Evolutionary conservation across 2,888 invertebrate species (phyloP).

Genomic region (Drosophila paracracens): DNA sequence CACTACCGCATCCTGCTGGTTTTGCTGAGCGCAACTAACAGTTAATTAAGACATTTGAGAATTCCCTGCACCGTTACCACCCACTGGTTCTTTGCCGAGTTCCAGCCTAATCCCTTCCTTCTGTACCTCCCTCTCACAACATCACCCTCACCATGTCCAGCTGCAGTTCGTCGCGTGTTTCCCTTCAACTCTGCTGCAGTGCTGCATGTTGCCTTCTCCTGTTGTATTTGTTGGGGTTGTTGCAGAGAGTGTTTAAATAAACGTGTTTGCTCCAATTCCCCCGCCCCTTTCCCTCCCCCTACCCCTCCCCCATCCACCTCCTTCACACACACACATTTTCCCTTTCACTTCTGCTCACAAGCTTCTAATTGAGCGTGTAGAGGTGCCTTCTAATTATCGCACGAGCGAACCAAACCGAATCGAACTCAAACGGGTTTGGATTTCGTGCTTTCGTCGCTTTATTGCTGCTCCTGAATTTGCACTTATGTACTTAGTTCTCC

Average conservation of each 20-base stretch:
- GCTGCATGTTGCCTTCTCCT: conserved; percentile 23
- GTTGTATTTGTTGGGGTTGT: conserved; percentile 12
- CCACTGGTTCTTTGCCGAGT: conserved; percentile 9
- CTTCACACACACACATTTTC: not conserved
- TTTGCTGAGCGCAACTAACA: conserved; percentile 66
- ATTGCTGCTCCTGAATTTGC: conserved; percentile 54
- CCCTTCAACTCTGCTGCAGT: conserved; percentile 41
- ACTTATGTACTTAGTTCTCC: conserved; percentile 24
- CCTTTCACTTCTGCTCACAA: conserved; percentile 51
- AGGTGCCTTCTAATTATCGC: conserved; percentile 77
- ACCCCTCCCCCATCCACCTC: not conserved
- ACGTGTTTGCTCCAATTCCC: conserved; percentile 30
- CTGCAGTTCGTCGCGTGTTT: conserved; percentile 67
- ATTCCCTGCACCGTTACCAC: conserved; percentile 18
- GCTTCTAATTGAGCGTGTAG: conserved; percentile 78
- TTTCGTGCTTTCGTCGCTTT: conserved; percentile 64
- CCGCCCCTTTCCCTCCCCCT: not conserved
- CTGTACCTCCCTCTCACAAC: not conserved
- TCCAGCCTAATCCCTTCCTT: conserved; percentile 21
- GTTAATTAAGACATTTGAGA: conserved; percentile 74
- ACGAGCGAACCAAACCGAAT: conserved; percentile 37
- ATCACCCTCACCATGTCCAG: not conserved
- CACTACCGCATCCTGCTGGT: conserved; percentile 20
- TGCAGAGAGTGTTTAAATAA: conserved; percentile 53
- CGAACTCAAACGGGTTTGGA: conserved; percentile 55